Evolutionary conservation across 2,888 invertebrate species (phyloP), one percentile per base, ranked within the genome.

Genomic region (Trissonchulus sp.): DNA sequence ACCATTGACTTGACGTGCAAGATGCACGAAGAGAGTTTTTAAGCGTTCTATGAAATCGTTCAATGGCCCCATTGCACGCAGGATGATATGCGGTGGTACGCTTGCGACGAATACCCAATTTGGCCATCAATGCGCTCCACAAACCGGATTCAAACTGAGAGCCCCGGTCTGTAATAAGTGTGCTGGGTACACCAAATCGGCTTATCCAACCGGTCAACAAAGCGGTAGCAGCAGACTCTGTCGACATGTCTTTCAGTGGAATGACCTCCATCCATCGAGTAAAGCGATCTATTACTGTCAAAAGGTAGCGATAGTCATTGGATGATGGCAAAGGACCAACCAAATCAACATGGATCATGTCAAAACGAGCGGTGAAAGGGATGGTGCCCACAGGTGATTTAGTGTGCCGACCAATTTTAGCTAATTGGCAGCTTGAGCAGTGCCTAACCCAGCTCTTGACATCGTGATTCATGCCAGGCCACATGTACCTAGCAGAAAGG

Each of bases 221-320:
- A 65, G n/a, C 65, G 65, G 28, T 15, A 31, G 65, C 28, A 8
- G 34, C 65, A 31, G 65, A 31, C 28, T 30, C 34, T 15, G 65
- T 34, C 31, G 65, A 18, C 65, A 65, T 65, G 34, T 65, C 65
- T 34, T 65, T 65, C 8, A 65, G 31, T 65, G n/a, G 65, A 65
- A 65, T 65, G 3, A 34, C 65, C n/a, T 65, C 65, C 28, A 30
- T 65, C 65, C 65, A 65, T 34, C 65, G 15, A 18, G 8, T 65
- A 30, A 65, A 65, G 28, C 65, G 65, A n/a, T 65, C 65, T 18
- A 65, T 34, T 31, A 65, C 34, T 65, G 65, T 65, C 31, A 65
- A 30, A 31, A 65, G 34, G 31, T 65, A 65, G 65, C 65, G 31
- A 34, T 18, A 65, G 8, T 34, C 65, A 30, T n/a, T 15, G 65